These are phyloP conservation scores for Triplophysa rosa DNA, from an alignment of 2,113 vertebrate genomes.

Conservation along the genomic window DNA sequence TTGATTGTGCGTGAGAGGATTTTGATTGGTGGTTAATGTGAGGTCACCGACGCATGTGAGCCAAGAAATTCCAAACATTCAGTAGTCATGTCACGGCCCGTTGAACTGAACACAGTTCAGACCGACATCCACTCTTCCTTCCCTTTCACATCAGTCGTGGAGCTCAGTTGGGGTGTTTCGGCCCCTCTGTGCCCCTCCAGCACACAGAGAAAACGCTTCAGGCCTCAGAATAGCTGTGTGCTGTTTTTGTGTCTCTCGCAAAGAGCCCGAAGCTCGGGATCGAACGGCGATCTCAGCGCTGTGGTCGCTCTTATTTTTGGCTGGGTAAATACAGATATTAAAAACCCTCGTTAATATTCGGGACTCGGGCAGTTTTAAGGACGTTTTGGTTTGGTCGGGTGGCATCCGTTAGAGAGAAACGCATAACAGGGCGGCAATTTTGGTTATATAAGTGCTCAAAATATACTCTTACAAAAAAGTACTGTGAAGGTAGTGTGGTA, in stretches of 20 bases:
- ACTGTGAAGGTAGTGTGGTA: too few species aligned
- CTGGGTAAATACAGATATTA: constrained; percentile 22
- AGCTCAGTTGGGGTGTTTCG: not conserved
- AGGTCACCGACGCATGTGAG: constrained; percentile 70
- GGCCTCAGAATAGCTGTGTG: constrained; percentile 9
- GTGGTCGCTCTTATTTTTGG: constrained; percentile 20
- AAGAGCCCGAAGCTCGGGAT: not conserved
- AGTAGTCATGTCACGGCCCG: constrained; percentile 82
- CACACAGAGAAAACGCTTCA: not conserved
- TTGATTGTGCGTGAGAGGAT: constrained; percentile 61
- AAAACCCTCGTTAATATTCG: constrained; percentile 19
- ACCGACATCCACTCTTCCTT: constrained; percentile 53
- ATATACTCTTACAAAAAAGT: not conserved
- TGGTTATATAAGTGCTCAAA: not conserved
- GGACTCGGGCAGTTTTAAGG: not conserved
- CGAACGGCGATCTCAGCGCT: not conserved
- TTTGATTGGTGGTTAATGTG: constrained; percentile 41
- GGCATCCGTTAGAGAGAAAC: constrained; percentile 55
- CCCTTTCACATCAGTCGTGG: constrained; percentile 12
- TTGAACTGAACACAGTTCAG: constrained; percentile 65
- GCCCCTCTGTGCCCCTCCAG: constrained; percentile 4
- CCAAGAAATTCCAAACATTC: constrained; percentile 89
- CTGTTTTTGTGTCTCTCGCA: constrained; percentile 7
- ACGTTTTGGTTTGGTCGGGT: constrained; percentile 7
- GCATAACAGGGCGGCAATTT: constrained; percentile 59